Evolutionary conservation across 1,140 invertebrate species (phyloP), one percentile per base, ranked within the genome.

Genomic region (Drosophila eugracilis): DNA sequence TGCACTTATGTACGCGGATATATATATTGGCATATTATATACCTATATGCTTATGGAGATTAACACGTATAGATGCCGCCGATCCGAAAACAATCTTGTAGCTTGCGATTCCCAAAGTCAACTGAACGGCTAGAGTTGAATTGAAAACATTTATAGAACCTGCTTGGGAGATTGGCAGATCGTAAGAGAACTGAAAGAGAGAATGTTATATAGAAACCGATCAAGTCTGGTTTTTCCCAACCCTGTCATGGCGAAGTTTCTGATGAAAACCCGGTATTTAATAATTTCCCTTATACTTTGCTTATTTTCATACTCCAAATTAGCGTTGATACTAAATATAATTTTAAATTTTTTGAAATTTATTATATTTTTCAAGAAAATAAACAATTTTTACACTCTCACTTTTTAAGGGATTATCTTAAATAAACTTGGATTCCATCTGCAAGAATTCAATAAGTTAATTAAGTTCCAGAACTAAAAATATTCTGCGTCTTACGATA

Each of bases 61-160:
- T 4, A 6, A 6, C 28, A 10, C 7, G 2, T 37, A 7, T 42
- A 17, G 3, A 57, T 10, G 12, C 7, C 9, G 10, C 12, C 37
- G 55, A 62, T 48, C 26, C 12, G 1, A 12, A 26, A 15, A 7
- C 15, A 52, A 62, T 30, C 44, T 74, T 19, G 7, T 15, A 26
- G 26, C 49, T 42, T 24, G 6, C 6, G 5, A 34, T 21, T 34
- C 30, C 21, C 44, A 42, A 57, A 50, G 37, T 55, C 49, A 44
- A 78, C 75, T 78, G 60, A 78, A 26, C 36, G 7, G 24, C 21
- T 67, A 28, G 44, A 62, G 45, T 24, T 14, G 12, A 36, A 48
- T 10, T 41, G 24, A 32, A 37, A 50, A 9, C 19, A 52, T 74
- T 78, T 78, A 78, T 78, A 78, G 67, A 78, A 78, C 75, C 69